These are phyloP conservation scores for Pelecanoides urinatrix DNA, from an alignment of 2,113 vertebrate genomes.

Conservation along the genomic window DNA sequence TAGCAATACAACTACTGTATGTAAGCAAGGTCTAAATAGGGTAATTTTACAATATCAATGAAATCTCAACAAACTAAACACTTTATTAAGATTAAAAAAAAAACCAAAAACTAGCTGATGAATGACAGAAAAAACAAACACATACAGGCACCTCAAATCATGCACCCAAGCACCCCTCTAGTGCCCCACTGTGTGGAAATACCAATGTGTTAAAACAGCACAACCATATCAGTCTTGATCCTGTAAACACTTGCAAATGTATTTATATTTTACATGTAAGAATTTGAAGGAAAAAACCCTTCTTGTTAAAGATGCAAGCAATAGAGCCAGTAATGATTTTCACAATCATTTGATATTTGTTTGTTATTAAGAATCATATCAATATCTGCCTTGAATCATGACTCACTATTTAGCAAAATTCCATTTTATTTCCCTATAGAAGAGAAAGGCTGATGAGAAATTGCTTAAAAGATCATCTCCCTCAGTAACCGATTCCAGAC, in stretches of 20 bases:
- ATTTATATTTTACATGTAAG: not conserved
- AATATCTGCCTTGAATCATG: constrained; percentile 55
- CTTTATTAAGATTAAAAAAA: not conserved
- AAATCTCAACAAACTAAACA: not conserved
- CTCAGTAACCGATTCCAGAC: constrained; percentile 56
- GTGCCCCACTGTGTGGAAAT: not conserved
- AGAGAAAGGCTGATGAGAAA: constrained; percentile 55
- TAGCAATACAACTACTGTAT: not conserved
- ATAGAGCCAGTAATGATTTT: not conserved
- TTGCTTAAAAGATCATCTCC: constrained; percentile 35
- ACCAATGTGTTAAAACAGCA: not conserved
- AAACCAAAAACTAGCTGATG: not conserved
- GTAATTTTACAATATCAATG: not conserved
- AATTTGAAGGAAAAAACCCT: not conserved
- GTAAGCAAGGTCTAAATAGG: not conserved
- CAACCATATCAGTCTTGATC: not conserved
- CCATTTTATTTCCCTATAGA: constrained; percentile 36
- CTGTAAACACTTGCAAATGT: not conserved
- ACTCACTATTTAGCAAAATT: constrained; percentile 34
- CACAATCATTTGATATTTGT: not conserved
- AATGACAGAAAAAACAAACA: not conserved
- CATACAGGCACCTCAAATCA: not conserved
- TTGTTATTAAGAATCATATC: constrained; percentile 6
- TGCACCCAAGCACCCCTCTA: not conserved
- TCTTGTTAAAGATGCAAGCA: not conserved